These are phyloP conservation scores for Aphidoletes aphidimyza DNA, from an alignment of 2,888 invertebrate species.

Conservation along the genomic window DNA sequence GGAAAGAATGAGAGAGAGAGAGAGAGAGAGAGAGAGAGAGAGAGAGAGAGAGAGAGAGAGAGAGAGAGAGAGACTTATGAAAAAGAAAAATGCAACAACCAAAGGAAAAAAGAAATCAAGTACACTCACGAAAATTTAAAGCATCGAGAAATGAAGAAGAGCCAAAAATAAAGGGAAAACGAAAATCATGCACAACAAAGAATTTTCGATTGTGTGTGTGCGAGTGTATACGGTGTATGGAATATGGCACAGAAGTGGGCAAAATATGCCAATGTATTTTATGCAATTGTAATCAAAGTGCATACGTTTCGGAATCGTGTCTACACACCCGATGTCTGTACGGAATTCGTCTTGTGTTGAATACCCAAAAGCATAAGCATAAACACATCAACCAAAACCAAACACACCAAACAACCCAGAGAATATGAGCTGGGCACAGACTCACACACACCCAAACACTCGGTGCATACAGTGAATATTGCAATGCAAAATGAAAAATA, in stretches of 20 bases:
- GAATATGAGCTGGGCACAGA: too few species aligned
- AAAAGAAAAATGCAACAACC: neutral
- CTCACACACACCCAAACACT: too few species aligned
- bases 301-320: neutral
- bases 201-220: constrained; percentile 29
- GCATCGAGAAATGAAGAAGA: neutral
- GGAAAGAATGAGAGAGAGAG: too few species aligned
- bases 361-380: neutral
- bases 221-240: too few species aligned
- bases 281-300: constrained; percentile 49
- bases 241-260: constrained; percentile 16
- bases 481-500: too few species aligned
- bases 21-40: too few species aligned
- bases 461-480: too few species aligned
- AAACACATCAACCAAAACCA: too few species aligned
- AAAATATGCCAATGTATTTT: constrained; percentile 25
- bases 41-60: too few species aligned
- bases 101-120: neutral
- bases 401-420: too few species aligned
- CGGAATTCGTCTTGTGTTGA: neutral
- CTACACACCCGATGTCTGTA: neutral
- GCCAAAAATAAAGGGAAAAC: neutral
- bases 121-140: too few species aligned
- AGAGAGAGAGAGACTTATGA: too few species aligned
- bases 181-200: constrained; percentile 2